Base-by-base conservation (phyloP, 2,113 vertebrate genomes). In the Delphinapterus leucas region DNA sequence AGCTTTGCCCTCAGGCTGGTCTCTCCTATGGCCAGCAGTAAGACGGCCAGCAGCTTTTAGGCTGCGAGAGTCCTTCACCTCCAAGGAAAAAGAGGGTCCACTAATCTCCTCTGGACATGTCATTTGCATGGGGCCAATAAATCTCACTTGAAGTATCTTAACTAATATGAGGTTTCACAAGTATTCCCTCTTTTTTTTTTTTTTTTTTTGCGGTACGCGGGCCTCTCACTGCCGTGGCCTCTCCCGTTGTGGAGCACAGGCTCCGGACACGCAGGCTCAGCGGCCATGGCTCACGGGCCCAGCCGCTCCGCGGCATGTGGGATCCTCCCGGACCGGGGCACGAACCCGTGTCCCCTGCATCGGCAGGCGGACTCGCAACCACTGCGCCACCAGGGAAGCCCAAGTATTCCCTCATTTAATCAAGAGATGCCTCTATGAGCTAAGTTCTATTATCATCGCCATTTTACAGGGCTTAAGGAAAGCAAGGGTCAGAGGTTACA, bases 71-170 rank as follows among this genome's bases (percentile, higher is more conserved):
- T 47, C 60, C 33, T 77, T 63, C 17, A 47, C 3, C 14, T 47
- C 31, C 6, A 26, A 33, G n/a, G 76, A 77, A 31, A 68, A 55
- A 55, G 44, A 26, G 11, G 41, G n/a, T 17, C 5, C 31, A 33
- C 0, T 2, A n/a, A 44, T 15, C 12, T 36, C 7, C 10, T 36
- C 21, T 25, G 55, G n/a, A 33, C 6, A 4, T 11, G 20, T 38
- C 10, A 15, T 7, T 36, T 17, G 82, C 58, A 74, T 0, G 31
- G 23, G 60, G 20, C 58, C 58, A 25, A 11, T 6, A n/a, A 49
- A 31, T 20, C 53, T 92, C 55, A n/a, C 8, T 31, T 68, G 33
- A 61, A 18, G n/a, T 31, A 18, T 33, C 18, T 65, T 36, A 68
- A 13, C 47, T 21, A 67, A 68, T 2, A 23, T 1, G 3, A n/a